Conservation (phyloP, 2,113 vertebrate species). For the Spea bombifrons region DNA sequence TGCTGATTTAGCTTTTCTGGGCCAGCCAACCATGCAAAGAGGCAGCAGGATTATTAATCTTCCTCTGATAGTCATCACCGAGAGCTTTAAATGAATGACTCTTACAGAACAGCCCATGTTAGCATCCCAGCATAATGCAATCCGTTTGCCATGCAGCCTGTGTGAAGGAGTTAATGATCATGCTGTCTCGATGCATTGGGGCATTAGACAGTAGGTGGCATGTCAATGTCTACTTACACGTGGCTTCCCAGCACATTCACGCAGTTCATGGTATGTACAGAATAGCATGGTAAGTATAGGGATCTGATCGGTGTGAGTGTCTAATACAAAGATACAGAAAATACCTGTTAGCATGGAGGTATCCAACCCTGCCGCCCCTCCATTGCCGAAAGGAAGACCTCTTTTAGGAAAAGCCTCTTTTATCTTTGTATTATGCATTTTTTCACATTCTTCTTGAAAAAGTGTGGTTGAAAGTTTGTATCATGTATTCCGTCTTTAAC, state of each 20-base stretch:
- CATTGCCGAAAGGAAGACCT: too few species aligned
- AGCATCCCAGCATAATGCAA: constrained; percentile 43
- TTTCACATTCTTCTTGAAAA: too few species aligned
- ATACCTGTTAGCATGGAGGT: background rate
- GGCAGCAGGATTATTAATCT: constrained; percentile 23
- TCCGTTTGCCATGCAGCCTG: constrained; percentile 24
- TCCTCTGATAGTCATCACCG: constrained; percentile 17
- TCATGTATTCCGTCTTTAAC: too few species aligned
- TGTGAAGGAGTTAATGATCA: constrained; percentile 34
- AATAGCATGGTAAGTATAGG: background rate
- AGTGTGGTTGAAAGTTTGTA: too few species aligned
- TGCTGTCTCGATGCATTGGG: constrained; percentile 3
- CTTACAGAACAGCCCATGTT: constrained; percentile 51
- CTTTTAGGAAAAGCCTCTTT: too few species aligned
- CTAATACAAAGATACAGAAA: background rate
- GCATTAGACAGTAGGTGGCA: background rate
- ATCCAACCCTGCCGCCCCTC: too few species aligned
- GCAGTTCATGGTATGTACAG: background rate
- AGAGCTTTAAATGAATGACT: constrained; percentile 26
- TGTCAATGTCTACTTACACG: background rate
- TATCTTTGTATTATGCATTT: too few species aligned
- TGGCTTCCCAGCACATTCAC: background rate
- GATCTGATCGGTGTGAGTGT: background rate
- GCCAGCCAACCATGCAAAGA: constrained; percentile 49
- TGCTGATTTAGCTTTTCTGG: constrained; percentile 53